phyloP scores from a whole-genome alignment of 2,888 invertebrate species.

The Lepidocyrtinus sp. region DNA sequence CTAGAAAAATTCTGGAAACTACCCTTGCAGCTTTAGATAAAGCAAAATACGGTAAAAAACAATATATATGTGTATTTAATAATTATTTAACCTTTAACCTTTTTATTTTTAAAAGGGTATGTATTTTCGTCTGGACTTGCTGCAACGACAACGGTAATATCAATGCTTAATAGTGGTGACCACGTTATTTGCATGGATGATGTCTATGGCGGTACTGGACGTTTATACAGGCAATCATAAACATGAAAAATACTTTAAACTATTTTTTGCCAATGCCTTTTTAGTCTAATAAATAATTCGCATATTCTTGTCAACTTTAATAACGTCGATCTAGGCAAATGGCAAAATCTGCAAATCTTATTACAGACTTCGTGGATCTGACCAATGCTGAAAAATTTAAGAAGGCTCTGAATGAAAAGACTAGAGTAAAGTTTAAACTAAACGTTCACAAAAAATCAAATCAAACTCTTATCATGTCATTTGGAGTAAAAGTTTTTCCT shows the following conservation, averaged over 20 bases:
- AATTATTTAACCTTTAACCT: not conserved
- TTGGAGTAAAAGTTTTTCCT: too few relatives aligned
- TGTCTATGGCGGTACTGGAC: conserved; percentile 76
- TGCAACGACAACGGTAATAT: conserved; percentile 82
- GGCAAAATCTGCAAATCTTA: conserved; percentile 71
- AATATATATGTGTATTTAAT: too few relatives aligned
- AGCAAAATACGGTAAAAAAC: conserved; percentile 85
- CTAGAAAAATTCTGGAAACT: conserved; percentile 88
- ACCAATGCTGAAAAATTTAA: conserved; percentile 73
- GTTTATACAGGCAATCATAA: conserved; percentile 43
- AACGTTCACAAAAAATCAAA: too few relatives aligned
- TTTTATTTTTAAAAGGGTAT: conserved; percentile 27
- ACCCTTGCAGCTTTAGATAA: conserved; percentile 92
- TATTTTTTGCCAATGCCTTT: too few relatives aligned
- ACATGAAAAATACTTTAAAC: too few relatives aligned
- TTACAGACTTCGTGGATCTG: conserved; percentile 75
- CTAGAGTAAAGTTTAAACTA: conserved; percentile 74
- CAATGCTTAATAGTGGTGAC: conserved; percentile 87
- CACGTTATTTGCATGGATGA: conserved; percentile 73
- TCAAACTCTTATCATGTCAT: too few relatives aligned
- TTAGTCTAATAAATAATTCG: too few relatives aligned
- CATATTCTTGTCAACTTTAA: not conserved
- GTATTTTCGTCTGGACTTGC: conserved; percentile 93
- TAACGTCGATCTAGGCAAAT: conserved; percentile 65
- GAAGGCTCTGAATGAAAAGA: conserved; percentile 74